Base-by-base conservation (phyloP, 2,797 vertebrate species). In the Macropus fuliginosus region DNA sequence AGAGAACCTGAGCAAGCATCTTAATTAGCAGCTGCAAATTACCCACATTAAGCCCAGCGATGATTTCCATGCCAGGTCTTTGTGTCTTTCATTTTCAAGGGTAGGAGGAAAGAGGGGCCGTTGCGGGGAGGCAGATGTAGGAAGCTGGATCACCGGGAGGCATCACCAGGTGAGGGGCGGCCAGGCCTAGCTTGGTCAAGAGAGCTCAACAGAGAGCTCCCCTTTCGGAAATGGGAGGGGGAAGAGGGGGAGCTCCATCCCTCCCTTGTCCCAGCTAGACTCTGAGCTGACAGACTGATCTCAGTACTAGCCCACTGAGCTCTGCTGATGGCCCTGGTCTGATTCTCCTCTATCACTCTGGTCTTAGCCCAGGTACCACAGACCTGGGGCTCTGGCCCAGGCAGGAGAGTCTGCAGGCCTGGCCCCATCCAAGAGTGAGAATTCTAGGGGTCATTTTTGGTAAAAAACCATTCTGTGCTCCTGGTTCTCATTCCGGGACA, bases 51-150 rank as follows among this genome's bases (percentile, higher is more conserved):
- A 54, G 46, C 55, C 46, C 90, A 55, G 93, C 55, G 52, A 50
- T 55, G 2, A 62, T 66, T 91, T 14, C 31, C 3, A 27, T 24
- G 92, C 56, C 18, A 50, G 46, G 21, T 4, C 92, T 50, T 81
- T 94, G 92, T 87, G 93, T 55, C 54, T 95, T 21, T 92, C 56
- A 54, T 54, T 91, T 55, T 54, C 5, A 46, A 54, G 89, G 52
- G 28, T 9, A 28, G 5, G 21, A 24, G 89, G 8, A 14, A 52
- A 21, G 28, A 74, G 12, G 31, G 28, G 92, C 16, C 3, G 5
- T 54, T 54, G n/a, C 5, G 74, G 27, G 21, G 74, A 87, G 91
- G n/a, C 46, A 40, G 31, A 40, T 4, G 0, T 11, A 46, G 2
- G 28, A 91, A 56, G 8, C 27, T 62, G 56, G 0, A 54, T 2